phyloP scores from a whole-genome alignment of 2,797 vertebrate species.

The Lagorchestes hirsutus region DNA sequence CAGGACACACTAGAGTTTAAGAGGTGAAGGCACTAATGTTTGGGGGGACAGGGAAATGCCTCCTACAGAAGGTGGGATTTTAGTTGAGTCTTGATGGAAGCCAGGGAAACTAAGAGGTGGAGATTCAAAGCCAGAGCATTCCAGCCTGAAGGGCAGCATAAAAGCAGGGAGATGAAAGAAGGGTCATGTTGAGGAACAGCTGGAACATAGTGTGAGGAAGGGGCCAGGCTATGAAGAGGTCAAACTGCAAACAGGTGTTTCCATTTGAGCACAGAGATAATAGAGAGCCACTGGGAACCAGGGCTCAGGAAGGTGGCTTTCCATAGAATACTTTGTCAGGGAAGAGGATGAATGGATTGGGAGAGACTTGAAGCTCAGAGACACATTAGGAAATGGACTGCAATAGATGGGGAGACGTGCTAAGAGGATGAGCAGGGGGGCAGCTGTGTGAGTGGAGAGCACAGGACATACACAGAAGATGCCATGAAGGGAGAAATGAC shows the following conservation, averaged over 20 bases:
- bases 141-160: background rate
- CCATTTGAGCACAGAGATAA: background rate
- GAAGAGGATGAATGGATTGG: background rate
- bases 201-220: background rate
- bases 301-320: background rate
- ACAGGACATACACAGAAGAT: no score
- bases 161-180: background rate
- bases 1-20: background rate
- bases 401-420: no score
- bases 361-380: background rate
- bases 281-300: background rate
- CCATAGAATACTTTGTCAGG: no score
- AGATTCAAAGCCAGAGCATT: background rate
- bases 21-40: background rate
- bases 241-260: background rate
- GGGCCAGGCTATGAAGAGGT: background rate
- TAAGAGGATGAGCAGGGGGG: background rate
- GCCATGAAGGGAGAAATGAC: no score
- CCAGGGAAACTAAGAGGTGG: background rate
- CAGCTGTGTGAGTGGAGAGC: background rate
- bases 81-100: background rate
- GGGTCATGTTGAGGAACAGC: background rate
- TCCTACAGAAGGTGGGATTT: background rate
- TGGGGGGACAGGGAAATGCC: background rate
- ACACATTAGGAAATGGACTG: background rate